Percentiles rank a stretch among this genome's conserved stretches.
Conservation (phyloP, 2,888 invertebrate genomes). For the Leptothorax acervorum region DNA sequence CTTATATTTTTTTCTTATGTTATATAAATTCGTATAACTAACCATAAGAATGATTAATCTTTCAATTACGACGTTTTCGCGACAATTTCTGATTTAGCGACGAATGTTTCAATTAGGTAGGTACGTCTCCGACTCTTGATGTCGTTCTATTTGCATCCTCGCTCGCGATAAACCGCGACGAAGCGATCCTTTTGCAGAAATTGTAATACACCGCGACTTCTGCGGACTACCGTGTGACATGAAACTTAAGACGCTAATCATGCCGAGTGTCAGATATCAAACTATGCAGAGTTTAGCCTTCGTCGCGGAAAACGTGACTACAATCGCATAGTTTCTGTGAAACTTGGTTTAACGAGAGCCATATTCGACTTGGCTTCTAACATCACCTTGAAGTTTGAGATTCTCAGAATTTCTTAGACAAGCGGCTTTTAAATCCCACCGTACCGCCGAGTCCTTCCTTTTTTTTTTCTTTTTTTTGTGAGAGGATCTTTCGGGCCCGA, state of each 20-base stretch:
- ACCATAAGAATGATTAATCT: background rate
- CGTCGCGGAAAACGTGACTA: slow-evolving; percentile 15
- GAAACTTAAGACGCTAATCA: slow-evolving; percentile 49
- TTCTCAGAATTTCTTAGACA: background rate
- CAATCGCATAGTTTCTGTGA: background rate
- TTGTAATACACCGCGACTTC: slow-evolving; percentile 21
- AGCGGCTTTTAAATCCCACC: background rate
- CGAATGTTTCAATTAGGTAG: background rate
- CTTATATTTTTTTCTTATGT: background rate
- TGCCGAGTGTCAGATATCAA: slow-evolving; percentile 54
- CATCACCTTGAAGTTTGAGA: background rate
- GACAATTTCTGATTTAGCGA: background rate
- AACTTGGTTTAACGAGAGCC: background rate
- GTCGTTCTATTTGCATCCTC: background rate
- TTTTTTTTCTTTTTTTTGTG: background rate
- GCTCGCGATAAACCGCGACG: background rate
- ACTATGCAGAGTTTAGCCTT: slow-evolving; percentile 39
- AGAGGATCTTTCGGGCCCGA: background rate
- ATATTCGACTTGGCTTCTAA: background rate
- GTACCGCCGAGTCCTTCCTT: background rate
- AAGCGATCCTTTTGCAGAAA: slow-evolving; percentile 27
- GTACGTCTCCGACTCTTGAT: background rate
- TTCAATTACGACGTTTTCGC: background rate
- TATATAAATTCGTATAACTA: background rate
- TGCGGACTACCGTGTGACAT: slow-evolving; percentile 39